Evolutionary conservation across 1,140 invertebrate species (phyloP).

Genomic region (Lethrus apterus): DNA sequence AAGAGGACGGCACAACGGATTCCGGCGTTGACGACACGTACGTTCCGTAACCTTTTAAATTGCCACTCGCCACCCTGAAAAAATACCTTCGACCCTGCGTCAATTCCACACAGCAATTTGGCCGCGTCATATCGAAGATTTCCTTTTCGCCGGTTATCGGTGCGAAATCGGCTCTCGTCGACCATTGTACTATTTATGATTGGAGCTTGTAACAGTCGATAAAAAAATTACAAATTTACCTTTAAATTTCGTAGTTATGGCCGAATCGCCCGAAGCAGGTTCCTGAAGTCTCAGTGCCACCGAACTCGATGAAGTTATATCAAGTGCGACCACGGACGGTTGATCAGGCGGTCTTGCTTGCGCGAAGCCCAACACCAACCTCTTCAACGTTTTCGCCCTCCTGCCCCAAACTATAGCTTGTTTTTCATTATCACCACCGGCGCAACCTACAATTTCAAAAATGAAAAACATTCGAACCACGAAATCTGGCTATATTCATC

Average conservation of each 20-base stretch:
- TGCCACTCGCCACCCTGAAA: conserved; percentile 78
- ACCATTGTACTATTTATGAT: conserved; percentile 86
- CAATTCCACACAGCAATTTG: conserved; percentile 60
- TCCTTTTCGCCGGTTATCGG: conserved; percentile 69
- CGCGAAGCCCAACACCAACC: conserved; percentile 53
- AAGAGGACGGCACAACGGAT: conserved; percentile 86
- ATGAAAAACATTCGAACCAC: background rate
- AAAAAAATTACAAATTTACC: conserved; percentile 51
- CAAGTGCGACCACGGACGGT: conserved; percentile 67
- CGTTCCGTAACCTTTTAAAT: conserved; percentile 85
- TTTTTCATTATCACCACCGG: conserved; percentile 69
- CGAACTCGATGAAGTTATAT: conserved; percentile 73
- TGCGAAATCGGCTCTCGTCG: conserved; percentile 70
- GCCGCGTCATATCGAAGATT: conserved; percentile 57
- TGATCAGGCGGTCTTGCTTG: conserved; percentile 68
- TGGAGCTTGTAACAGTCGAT: too few relatives aligned
- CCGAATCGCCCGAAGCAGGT: conserved; percentile 54
- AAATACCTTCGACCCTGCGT: conserved; percentile 77
- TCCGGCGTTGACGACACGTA: conserved; percentile 65
- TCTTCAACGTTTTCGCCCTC: conserved; percentile 67
- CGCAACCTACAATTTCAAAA: conserved; percentile 47
- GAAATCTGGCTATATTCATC: background rate
- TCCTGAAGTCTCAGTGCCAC: conserved; percentile 69
- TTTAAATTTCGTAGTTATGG: conserved; percentile 85
- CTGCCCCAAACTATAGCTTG: conserved; percentile 83